A percentile compares a stretch with the other conserved stretches of the same genome.
phyloP scores from a whole-genome alignment of 2,113 vertebrate species.

The Corythoichthys haematopterus region DNA sequence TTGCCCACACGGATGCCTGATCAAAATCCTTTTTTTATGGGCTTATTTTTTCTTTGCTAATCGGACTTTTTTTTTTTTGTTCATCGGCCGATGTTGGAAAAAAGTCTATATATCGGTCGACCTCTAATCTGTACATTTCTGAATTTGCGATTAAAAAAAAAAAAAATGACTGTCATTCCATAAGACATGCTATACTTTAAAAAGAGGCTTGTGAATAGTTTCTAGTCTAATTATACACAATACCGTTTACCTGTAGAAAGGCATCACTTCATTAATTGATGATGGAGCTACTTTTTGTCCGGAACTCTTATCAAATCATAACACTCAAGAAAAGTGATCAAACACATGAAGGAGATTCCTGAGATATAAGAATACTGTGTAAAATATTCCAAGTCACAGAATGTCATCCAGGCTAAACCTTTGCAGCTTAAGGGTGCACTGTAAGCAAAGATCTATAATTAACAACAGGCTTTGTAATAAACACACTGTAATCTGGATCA shows the following conservation, averaged over 20 bases:
- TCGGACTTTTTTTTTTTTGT: too few relatives aligned
- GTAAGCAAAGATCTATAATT: constrained; percentile 58
- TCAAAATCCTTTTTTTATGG: too few relatives aligned
- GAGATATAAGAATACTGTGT: neutral
- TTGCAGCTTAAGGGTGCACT: constrained; percentile 33
- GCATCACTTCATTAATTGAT: constrained; percentile 28
- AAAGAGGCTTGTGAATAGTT: constrained; percentile 12
- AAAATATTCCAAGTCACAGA: constrained; percentile 1
- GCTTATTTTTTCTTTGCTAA: too few relatives aligned
- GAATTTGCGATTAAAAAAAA: too few relatives aligned
- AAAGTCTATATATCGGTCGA: too few relatives aligned
- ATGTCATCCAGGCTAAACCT: neutral
- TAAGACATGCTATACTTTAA: constrained; percentile 23
- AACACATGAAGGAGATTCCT: neutral
- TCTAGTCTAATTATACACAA: constrained; percentile 25
- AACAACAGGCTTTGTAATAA: constrained; percentile 50
- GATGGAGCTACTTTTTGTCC: constrained; percentile 12
- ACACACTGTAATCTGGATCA: constrained; percentile 61
- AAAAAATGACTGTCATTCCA: neutral
- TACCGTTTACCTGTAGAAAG: constrained; percentile 13
- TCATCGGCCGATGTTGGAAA: too few relatives aligned
- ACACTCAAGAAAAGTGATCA: neutral
- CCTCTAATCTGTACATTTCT: too few relatives aligned
- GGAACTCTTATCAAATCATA: neutral
- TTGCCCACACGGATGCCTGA: too few relatives aligned